A percentile compares a stretch with the other conserved stretches of the same genome.
phyloP scores from a whole-genome alignment of 2,113 vertebrate species.

The Etheostoma spectabile region DNA sequence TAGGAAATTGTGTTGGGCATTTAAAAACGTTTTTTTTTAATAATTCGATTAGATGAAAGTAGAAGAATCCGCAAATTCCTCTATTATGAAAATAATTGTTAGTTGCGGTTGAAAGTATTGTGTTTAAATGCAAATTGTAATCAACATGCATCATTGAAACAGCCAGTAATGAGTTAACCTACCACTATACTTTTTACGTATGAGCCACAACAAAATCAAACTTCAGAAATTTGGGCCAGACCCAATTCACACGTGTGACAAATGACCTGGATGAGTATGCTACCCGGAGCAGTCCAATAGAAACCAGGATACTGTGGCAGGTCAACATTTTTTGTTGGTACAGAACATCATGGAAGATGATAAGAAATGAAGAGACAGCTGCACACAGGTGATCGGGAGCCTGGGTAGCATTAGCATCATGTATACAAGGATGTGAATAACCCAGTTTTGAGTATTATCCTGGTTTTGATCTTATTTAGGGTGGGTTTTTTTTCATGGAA shows the following conservation, averaged over 20 bases:
- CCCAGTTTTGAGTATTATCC: not conserved
- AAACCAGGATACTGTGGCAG: not conserved
- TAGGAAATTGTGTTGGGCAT: not conserved
- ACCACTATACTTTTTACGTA: not conserved
- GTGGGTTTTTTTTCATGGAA: not conserved
- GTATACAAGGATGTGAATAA: not conserved
- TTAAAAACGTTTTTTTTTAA: too few species aligned
- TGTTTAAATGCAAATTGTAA: conserved; percentile 32
- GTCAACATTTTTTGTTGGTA: not conserved
- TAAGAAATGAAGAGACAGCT: not conserved
- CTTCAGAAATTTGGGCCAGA: not conserved
- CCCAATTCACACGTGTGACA: conserved; percentile 6
- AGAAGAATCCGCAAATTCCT: not conserved
- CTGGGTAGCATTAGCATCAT: not conserved
- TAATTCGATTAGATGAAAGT: not conserved
- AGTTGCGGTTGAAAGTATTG: not conserved
- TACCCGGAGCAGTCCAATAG: not conserved
- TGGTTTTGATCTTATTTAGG: not conserved
- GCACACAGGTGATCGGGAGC: not conserved
- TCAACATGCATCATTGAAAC: conserved; percentile 17
- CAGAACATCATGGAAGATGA: not conserved
- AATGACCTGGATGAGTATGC: not conserved
- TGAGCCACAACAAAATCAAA: conserved; percentile 1
- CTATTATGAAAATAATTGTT: not conserved
- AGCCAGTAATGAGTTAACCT: conserved; percentile 15